Percentiles rank a stretch among this genome's conserved stretches.
Conservation (phyloP, 30 jellyfish, hydroid and myxozoan genomes). For the Cassiopea andromeda region DNA sequence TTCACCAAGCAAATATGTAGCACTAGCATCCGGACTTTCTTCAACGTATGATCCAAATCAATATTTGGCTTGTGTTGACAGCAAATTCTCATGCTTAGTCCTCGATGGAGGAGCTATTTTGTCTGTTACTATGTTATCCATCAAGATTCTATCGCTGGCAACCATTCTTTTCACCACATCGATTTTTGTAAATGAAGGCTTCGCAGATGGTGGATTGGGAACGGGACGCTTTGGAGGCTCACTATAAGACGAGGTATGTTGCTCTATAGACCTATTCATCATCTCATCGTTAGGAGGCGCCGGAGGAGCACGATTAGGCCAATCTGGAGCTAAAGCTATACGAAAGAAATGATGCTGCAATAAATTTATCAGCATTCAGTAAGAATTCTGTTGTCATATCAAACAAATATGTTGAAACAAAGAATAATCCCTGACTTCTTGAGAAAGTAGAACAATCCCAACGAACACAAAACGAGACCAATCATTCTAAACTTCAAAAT, state of each 20-base stretch:
- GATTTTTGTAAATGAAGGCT: conserved; percentile 7
- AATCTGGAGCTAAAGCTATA: conserved; percentile 29
- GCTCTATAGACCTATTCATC: background rate
- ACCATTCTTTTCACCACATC: background rate
- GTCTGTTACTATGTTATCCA: background rate
- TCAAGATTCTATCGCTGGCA: background rate
- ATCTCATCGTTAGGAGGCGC: conserved; percentile 55
- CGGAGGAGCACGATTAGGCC: conserved; percentile 62
- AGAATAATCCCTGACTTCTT: too few species aligned
- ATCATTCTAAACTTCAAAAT: too few species aligned
- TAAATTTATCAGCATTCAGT: too few species aligned
- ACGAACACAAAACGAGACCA: too few species aligned
- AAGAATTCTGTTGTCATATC: too few species aligned
- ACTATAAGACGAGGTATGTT: background rate
- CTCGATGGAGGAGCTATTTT: conserved; percentile 23
- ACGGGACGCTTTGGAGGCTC: conserved; percentile 73
- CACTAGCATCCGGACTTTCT: background rate
- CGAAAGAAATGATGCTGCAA: background rate
- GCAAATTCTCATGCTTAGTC: conserved; percentile 19
- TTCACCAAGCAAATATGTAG: background rate
- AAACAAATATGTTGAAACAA: too few species aligned
- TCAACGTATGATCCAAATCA: background rate
- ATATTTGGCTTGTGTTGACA: background rate
- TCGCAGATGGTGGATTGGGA: conserved; percentile 66
- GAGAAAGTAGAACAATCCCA: too few species aligned